Evolutionary conservation across 2,797 vertebrate genomes (phyloP).

Genomic region (Serranus cabrilla): DNA sequence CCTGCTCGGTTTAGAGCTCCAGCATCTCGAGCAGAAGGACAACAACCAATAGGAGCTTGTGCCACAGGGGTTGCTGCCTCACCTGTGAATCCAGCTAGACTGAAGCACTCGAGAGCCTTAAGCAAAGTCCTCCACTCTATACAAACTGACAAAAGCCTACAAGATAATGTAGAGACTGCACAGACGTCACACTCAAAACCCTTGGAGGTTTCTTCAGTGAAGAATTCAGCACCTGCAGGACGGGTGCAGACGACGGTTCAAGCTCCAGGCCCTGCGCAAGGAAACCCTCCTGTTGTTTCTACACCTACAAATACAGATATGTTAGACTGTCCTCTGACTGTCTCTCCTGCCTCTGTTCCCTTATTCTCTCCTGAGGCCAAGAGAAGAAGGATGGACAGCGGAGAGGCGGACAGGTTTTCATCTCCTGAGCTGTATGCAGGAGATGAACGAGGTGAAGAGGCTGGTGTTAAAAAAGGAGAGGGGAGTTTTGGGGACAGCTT

Average conservation of each 20-base stretch:
- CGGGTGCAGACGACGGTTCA: not conserved
- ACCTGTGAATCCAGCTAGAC: slow-evolving; percentile 52
- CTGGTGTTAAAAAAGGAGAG: slow-evolving; percentile 36
- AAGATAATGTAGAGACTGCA: slow-evolving; percentile 22
- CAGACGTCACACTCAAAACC: slow-evolving; percentile 16
- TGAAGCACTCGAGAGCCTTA: slow-evolving; percentile 75
- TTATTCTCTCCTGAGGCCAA: slow-evolving; percentile 73
- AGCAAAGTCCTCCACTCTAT: slow-evolving; percentile 86
- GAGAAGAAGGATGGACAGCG: slow-evolving; percentile 67
- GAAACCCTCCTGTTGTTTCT: slow-evolving; percentile 6
- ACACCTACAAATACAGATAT: slow-evolving; percentile 21
- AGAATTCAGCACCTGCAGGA: slow-evolving; percentile 7
- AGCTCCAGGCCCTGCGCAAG: not conserved
- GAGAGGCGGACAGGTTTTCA: slow-evolving; percentile 63
- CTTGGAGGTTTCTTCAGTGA: not conserved
- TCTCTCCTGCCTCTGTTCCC: slow-evolving; percentile 39
- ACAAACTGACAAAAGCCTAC: slow-evolving; percentile 63
- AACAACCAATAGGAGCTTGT: slow-evolving; percentile 23
- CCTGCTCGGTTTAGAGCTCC: slow-evolving; percentile 76
- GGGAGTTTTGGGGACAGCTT: slow-evolving; percentile 94
- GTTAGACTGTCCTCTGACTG: not conserved
- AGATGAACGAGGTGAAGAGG: slow-evolving; percentile 37
- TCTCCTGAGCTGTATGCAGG: slow-evolving; percentile 78
- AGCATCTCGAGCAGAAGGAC: slow-evolving; percentile 40
- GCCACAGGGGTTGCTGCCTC: slow-evolving; percentile 28